A percentile compares a stretch with the other conserved stretches of the same genome.
Conservation (phyloP, 2,888 invertebrate species). For the Melipona beecheii region DNA sequence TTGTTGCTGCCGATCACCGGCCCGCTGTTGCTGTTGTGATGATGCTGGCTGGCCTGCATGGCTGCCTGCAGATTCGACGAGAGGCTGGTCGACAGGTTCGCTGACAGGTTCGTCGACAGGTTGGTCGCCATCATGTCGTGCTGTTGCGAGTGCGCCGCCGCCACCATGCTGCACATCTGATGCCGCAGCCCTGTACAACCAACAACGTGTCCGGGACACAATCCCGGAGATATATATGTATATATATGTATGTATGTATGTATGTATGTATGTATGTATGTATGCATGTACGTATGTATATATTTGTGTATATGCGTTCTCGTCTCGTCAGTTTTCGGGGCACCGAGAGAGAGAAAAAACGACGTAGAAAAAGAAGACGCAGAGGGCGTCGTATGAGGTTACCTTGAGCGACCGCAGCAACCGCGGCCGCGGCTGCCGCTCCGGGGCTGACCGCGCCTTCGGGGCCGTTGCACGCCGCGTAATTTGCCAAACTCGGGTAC, state of each 20-base stretch:
- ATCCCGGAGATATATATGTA: neutral
- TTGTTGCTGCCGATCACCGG: slow-evolving; percentile 68
- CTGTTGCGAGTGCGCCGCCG: slow-evolving; percentile 85
- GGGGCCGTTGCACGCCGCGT: slow-evolving; percentile 85
- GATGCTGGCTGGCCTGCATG: slow-evolving; percentile 84
- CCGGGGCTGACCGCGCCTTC: slow-evolving; percentile 88
- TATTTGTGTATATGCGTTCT: neutral
- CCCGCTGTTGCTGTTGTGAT: slow-evolving; percentile 76
- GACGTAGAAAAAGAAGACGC: neutral
- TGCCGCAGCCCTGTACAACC: slow-evolving; percentile 87
- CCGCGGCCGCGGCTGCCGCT: slow-evolving; percentile 93
- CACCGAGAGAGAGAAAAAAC: neutral
- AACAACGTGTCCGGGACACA: neutral
- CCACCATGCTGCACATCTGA: slow-evolving; percentile 94
- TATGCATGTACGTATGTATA: neutral
- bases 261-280: neutral
- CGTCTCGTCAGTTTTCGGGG: accelerated
- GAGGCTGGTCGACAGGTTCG: slow-evolving; percentile 85
- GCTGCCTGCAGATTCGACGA: slow-evolving; percentile 82
- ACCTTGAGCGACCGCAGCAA: slow-evolving; percentile 90
- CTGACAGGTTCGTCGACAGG: slow-evolving; percentile 85
- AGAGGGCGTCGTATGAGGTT: slow-evolving; percentile 14
- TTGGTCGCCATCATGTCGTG: slow-evolving; percentile 85
- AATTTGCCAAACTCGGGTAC: slow-evolving; percentile 82
- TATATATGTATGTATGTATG: neutral